Conservation (phyloP, 2,888 invertebrate species). For the Hedya salicella region DNA sequence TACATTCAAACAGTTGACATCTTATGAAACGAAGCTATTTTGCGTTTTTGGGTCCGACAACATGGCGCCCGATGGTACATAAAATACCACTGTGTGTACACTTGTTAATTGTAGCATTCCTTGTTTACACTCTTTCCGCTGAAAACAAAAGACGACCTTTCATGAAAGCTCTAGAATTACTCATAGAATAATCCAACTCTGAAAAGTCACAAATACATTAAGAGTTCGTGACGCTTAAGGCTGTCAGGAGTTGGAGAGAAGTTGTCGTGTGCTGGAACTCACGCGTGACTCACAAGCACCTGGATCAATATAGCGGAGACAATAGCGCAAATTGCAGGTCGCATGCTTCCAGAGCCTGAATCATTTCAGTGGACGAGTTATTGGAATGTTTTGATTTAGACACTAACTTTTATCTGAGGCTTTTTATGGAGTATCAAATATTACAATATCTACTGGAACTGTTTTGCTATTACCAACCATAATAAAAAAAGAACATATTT, state of each 20-base stretch:
- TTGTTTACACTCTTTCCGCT: not conserved
- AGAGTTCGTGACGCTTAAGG: not conserved
- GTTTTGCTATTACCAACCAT: too few relatives aligned
- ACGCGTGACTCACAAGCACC: not conserved
- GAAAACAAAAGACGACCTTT: not conserved
- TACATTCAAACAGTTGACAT: too few relatives aligned
- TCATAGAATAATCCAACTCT: not conserved
- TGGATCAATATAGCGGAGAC: not conserved
- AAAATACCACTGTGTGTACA: not conserved
- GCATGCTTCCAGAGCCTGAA: not conserved
- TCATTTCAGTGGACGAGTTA: not conserved
- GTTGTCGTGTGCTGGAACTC: not conserved
- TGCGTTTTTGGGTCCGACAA: too few relatives aligned
- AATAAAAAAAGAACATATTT: too few relatives aligned
- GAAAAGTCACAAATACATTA: not conserved
- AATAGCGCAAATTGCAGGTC: not conserved
- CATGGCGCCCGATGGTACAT: not conserved
- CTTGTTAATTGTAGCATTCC: not conserved
- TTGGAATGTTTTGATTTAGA: not conserved
- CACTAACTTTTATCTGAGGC: too few relatives aligned
- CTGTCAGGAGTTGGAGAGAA: not conserved
- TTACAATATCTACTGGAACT: too few relatives aligned
- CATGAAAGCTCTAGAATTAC: not conserved
- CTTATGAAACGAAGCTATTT: too few relatives aligned
- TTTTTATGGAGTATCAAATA: too few relatives aligned